Evolutionary conservation across 2,113 vertebrate genomes (phyloP).

Genomic region (Nerophis ophidion): DNA sequence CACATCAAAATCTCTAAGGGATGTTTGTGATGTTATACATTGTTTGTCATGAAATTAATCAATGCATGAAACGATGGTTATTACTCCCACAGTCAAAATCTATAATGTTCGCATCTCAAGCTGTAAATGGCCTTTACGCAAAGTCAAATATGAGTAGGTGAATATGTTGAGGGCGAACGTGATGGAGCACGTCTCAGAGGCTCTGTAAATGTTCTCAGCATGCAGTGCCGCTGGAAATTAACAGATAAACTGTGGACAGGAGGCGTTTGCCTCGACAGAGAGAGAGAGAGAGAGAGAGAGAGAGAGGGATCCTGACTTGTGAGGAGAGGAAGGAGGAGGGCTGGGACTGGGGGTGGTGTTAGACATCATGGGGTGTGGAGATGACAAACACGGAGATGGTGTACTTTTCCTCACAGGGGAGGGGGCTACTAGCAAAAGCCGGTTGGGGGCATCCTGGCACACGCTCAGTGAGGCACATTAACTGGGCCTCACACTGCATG

Average conservation of each 20-base stretch:
- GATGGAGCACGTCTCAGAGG: constrained; percentile 62
- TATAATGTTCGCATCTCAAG: too few relatives aligned
- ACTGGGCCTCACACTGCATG: constrained; percentile 84
- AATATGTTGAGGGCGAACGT: constrained; percentile 51
- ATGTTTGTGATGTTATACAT: too few relatives aligned
- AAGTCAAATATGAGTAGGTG: constrained; percentile 33
- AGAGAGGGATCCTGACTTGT: constrained; percentile 47
- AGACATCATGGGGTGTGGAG: constrained; percentile 50
- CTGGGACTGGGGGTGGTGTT: constrained; percentile 26
- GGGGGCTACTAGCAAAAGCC: constrained; percentile 73
- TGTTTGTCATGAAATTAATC: too few relatives aligned
- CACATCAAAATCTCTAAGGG: too few relatives aligned
- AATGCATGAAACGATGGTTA: too few relatives aligned
- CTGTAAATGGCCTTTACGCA: constrained; percentile 4
- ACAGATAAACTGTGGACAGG: constrained; percentile 56
- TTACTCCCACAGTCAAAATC: too few relatives aligned
- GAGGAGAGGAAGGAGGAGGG: constrained; percentile 9
- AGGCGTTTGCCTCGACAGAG: constrained; percentile 23
- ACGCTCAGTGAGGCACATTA: constrained; percentile 81
- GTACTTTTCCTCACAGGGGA: constrained; percentile 70
- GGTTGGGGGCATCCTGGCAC: constrained; percentile 86
- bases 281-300: constrained; percentile 9
- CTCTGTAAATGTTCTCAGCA: constrained; percentile 71
- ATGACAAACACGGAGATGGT: constrained; percentile 79
- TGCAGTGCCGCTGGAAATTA: constrained; percentile 60